Percentiles rank a stretch among this genome's conserved stretches.
phyloP scores from a whole-genome alignment of 2,113 vertebrate genomes.

The Megaceryle maxima region DNA sequence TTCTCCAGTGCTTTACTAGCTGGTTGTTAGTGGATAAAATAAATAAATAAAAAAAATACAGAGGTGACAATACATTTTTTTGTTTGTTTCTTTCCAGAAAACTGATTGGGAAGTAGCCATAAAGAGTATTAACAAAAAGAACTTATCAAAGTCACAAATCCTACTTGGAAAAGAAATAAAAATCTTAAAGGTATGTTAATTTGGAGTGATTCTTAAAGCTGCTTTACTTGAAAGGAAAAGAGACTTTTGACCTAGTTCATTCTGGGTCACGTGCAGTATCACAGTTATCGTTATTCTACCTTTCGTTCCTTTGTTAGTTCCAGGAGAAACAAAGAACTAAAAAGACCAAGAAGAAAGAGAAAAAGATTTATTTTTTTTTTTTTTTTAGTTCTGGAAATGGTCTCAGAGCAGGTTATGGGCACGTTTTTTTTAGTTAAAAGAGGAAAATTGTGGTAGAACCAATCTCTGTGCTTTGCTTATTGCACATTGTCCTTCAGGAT shows the following conservation, averaged over 20 bases:
- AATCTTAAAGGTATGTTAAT: conserved; percentile 91
- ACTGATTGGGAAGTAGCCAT: conserved; percentile 98
- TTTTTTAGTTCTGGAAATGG: background rate
- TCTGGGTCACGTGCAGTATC: background rate
- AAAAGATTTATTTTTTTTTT: background rate
- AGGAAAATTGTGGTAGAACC: background rate
- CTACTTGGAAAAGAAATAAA: conserved; percentile 99
- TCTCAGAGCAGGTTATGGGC: background rate
- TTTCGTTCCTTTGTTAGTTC: background rate
- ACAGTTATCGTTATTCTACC: background rate
- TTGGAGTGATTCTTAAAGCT: conserved; percentile 42
- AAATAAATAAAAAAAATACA: background rate
- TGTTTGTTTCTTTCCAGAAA: conserved; percentile 77
- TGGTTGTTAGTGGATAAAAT: background rate
- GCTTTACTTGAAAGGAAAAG: conserved; percentile 5
- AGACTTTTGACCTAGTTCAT: conserved; percentile 38
- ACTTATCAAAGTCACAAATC: conserved; percentile 97
- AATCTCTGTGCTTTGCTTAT: background rate
- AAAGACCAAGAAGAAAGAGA: background rate
- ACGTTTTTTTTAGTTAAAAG: background rate
- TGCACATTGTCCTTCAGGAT: background rate
- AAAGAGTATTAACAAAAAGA: conserved; percentile 99
- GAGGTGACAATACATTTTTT: background rate
- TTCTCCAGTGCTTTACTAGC: background rate
- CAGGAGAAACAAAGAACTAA: background rate